Conservation (phyloP, 2,888 invertebrate genomes). For the Bombyx huttoni region DNA sequence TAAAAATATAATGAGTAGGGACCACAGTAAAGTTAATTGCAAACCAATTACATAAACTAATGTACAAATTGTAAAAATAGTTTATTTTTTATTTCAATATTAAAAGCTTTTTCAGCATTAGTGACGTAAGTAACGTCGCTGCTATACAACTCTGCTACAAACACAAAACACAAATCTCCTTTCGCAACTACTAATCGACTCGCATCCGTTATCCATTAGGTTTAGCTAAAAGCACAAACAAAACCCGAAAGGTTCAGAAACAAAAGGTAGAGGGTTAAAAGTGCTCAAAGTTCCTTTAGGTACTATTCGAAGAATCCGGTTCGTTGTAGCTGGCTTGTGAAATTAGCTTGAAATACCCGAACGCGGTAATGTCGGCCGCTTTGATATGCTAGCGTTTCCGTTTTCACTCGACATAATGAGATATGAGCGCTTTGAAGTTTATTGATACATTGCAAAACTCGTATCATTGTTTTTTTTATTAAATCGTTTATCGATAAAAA, state of each 20-base stretch:
- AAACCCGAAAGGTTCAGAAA: conserved; percentile 7
- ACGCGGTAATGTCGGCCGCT: conserved; percentile 4
- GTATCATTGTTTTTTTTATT: background rate
- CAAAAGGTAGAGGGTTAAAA: conserved; percentile 14
- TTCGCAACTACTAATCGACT: conserved; percentile 8
- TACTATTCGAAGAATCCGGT: conserved; percentile 12
- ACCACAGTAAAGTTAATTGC: too few species aligned
- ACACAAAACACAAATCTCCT: background rate
- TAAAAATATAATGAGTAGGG: too few species aligned
- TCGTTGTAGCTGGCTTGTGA: background rate
- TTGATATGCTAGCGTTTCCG: conserved; percentile 14
- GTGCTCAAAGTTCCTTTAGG: conserved; percentile 7
- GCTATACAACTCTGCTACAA: background rate
- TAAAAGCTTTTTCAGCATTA: too few species aligned
- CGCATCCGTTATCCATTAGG: conserved; percentile 37
- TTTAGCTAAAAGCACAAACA: conserved; percentile 26
- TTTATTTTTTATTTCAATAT: too few species aligned
- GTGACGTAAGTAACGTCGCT: too few species aligned
- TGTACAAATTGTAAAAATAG: too few species aligned
- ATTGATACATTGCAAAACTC: conserved; percentile 7
- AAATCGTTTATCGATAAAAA: background rate
- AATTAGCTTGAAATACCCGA: conserved; percentile 1
- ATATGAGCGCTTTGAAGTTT: conserved; percentile 12
- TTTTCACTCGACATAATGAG: conserved; percentile 12
- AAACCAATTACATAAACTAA: too few species aligned